Evolutionary conservation across 2,888 invertebrate genomes (phyloP).

Genomic region (Carabus problematicus): DNA sequence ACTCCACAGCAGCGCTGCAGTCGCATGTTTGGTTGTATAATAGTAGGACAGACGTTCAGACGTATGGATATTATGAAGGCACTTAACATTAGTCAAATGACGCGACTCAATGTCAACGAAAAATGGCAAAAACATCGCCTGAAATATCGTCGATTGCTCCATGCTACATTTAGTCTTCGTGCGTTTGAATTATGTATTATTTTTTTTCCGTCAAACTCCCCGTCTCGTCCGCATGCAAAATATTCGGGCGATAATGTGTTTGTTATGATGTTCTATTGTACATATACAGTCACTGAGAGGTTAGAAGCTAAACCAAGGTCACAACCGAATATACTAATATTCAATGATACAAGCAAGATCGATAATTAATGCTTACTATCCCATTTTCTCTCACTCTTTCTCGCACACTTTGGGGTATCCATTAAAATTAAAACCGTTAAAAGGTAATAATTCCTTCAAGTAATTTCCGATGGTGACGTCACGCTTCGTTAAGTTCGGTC

Average conservation of each 20-base stretch:
- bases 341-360: no score
- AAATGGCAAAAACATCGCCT: slow-evolving; percentile 14
- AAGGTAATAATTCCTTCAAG: slow-evolving; percentile 29
- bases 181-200: slow-evolving; percentile 13
- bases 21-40: background rate
- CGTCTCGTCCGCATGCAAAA: no score
- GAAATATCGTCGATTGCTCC: slow-evolving; percentile 18
- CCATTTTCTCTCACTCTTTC: no score
- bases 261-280: no score
- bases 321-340: no score
- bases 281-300: no score
- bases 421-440: slow-evolving; percentile 40
- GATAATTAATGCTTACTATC: no score
- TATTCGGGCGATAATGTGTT: no score
- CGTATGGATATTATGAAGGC: slow-evolving; percentile 2
- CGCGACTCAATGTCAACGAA: slow-evolving; percentile 8
- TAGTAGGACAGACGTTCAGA: slow-evolving; percentile 1
- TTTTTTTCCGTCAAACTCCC: background rate
- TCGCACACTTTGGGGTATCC: background rate
- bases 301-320: no score
- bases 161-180: slow-evolving; percentile 16
- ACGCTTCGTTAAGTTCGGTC: slow-evolving; percentile 29
- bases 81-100: slow-evolving; percentile 16
- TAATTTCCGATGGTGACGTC: slow-evolving; percentile 36
- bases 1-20: background rate